phyloP scores from a whole-genome alignment of 2,888 invertebrate genomes.

The Tanytarsus gracilentus region DNA sequence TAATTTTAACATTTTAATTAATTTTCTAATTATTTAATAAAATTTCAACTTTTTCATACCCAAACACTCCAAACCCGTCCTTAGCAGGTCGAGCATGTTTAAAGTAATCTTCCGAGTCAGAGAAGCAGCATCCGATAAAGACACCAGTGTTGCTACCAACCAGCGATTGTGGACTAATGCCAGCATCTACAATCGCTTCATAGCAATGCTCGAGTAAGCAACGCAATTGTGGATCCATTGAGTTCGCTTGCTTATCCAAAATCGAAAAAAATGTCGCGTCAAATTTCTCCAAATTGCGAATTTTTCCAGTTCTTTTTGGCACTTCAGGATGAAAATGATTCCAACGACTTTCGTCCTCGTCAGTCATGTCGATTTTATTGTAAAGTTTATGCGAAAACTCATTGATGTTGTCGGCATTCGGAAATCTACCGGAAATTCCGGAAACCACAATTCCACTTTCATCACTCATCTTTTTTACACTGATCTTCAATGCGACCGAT shows the following conservation, averaged over 20 bases:
- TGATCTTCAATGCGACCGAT: too few relatives aligned
- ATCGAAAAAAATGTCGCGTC: conserved; percentile 46
- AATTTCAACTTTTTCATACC: conserved; percentile 41
- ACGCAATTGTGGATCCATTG: conserved; percentile 47
- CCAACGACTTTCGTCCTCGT: conserved; percentile 43
- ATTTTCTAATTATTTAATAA: not conserved
- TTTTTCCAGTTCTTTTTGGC: conserved; percentile 45
- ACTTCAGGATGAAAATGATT: conserved; percentile 44
- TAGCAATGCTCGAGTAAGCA: conserved; percentile 51
- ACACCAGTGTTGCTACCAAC: conserved; percentile 68
- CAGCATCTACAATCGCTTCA: conserved; percentile 54
- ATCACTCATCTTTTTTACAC: too few relatives aligned
- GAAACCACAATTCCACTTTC: not conserved
- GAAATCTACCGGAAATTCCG: not conserved
- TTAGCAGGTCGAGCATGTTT: conserved; percentile 58
- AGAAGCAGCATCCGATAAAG: conserved; percentile 67
- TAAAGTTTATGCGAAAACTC: not conserved
- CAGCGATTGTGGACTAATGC: conserved; percentile 58
- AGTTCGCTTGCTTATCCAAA: conserved; percentile 45
- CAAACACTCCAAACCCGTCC: conserved; percentile 49
- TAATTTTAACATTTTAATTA: not conserved
- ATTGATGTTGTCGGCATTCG: not conserved
- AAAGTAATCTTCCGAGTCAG: conserved; percentile 67
- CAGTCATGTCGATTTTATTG: conserved; percentile 47
- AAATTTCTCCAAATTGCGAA: conserved; percentile 44